Conservation (phyloP, 2,888 invertebrate genomes). For the Xestia sexstrigata region DNA sequence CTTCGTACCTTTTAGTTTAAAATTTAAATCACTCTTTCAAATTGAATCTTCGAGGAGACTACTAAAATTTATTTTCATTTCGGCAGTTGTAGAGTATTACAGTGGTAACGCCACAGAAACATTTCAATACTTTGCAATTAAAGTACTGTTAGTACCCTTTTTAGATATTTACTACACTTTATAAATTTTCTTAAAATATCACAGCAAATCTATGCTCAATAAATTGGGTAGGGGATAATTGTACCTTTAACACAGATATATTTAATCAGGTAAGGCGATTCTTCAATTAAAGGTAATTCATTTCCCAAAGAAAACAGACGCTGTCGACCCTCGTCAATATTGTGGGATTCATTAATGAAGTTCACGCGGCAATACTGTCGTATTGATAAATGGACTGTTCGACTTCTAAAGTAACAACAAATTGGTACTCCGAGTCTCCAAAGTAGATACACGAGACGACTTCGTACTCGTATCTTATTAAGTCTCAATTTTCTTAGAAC, state of each 20-base stretch:
- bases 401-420: conserved; percentile 26
- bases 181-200: neutral
- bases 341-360: conserved; percentile 19
- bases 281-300: conserved; percentile 27
- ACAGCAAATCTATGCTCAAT: neutral
- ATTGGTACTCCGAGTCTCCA: conserved; percentile 6
- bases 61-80: conserved; percentile 13
- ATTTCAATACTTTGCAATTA: neutral
- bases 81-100: neutral
- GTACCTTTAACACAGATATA: neutral
- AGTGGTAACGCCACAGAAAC: too few species aligned
- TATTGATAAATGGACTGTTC: conserved; percentile 26
- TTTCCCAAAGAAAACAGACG: conserved; percentile 32
- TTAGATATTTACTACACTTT: neutral
- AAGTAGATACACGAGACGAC: neutral
- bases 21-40: conserved; percentile 10
- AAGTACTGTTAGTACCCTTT: neutral
- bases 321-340: conserved; percentile 41
- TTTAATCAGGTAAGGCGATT: conserved; percentile 18
- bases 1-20: conserved; percentile 23
- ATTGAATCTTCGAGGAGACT: neutral
- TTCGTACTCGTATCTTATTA: neutral
- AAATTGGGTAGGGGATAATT: neutral
- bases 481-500: neutral
- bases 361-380: conserved; percentile 13